Evolutionary conservation across 2,888 invertebrate genomes (phyloP).

Genomic region (Hemistola chrysoprasaria): DNA sequence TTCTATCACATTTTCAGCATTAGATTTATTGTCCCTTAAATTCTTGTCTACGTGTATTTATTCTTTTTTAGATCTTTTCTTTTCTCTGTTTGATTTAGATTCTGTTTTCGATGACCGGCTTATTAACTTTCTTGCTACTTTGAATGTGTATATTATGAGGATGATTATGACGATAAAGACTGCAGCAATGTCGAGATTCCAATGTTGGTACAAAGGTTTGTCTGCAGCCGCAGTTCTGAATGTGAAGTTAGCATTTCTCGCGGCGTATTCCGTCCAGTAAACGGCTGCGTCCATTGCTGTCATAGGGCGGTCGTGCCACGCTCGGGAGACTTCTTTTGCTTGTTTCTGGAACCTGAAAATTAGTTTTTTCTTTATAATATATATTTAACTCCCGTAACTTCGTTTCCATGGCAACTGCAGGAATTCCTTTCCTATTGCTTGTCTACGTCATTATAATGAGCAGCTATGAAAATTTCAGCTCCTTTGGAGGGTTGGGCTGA

Average conservation of each 20-base stretch:
- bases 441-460: no score
- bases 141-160: slow-evolving; percentile 25
- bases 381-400: no score
- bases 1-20: no score
- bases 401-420: no score
- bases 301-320: slow-evolving; percentile 83
- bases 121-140: slow-evolving; percentile 27
- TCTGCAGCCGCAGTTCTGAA: slow-evolving; percentile 78
- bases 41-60: neutral
- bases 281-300: slow-evolving; percentile 82
- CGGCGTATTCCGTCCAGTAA: slow-evolving; percentile 85
- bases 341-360: slow-evolving; percentile 62
- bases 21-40: no score
- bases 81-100: slow-evolving; percentile 19
- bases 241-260: slow-evolving; percentile 71
- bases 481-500: no score
- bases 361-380: no score
- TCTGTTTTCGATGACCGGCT: slow-evolving; percentile 20
- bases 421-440: no score
- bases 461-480: no score
- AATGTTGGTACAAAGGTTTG: slow-evolving; percentile 78
- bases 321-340: slow-evolving; percentile 70
- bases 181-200: slow-evolving; percentile 56
- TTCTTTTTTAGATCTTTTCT: slow-evolving; percentile 38
- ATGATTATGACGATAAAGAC: slow-evolving; percentile 31